phyloP scores from a whole-genome alignment of 2,888 invertebrate species.

The Cacoxenus indagator region DNA sequence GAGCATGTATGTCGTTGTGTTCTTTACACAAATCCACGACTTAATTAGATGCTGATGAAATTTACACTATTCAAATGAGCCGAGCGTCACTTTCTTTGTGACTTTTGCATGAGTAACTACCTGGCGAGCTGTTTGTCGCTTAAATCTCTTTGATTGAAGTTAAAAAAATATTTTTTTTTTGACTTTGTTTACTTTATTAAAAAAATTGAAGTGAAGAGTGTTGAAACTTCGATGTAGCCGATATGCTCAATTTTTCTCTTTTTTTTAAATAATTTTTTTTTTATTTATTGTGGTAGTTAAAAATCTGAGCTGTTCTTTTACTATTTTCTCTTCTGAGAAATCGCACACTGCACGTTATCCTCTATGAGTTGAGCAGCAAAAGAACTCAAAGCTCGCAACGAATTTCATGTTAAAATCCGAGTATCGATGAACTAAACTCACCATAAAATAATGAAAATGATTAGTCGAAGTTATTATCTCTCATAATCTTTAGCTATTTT shows the following conservation, averaged over 20 bases:
- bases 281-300: neutral
- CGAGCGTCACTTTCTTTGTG: too few relatives aligned
- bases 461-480: constrained; percentile 62
- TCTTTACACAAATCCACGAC: too few relatives aligned
- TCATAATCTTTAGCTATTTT: constrained; percentile 53
- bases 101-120: too few relatives aligned
- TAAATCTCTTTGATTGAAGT: too few relatives aligned
- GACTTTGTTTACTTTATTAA: too few relatives aligned
- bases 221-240: too few relatives aligned
- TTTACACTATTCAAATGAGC: too few relatives aligned
- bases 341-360: neutral
- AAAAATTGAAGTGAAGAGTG: too few relatives aligned
- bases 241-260: constrained; percentile 1
- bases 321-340: constrained; percentile 9
- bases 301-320: neutral
- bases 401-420: constrained; percentile 1
- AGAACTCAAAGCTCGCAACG: neutral
- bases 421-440: neutral
- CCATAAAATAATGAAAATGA: constrained; percentile 55
- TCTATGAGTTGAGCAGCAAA: neutral
- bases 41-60: too few relatives aligned
- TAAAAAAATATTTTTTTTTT: too few relatives aligned
- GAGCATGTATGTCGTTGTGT: too few relatives aligned
- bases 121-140: too few relatives aligned
- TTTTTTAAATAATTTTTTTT: neutral